These are phyloP conservation scores for Oreochromis tanganicae DNA, from an alignment of 2,113 vertebrate genomes.

Conservation along the genomic window DNA sequence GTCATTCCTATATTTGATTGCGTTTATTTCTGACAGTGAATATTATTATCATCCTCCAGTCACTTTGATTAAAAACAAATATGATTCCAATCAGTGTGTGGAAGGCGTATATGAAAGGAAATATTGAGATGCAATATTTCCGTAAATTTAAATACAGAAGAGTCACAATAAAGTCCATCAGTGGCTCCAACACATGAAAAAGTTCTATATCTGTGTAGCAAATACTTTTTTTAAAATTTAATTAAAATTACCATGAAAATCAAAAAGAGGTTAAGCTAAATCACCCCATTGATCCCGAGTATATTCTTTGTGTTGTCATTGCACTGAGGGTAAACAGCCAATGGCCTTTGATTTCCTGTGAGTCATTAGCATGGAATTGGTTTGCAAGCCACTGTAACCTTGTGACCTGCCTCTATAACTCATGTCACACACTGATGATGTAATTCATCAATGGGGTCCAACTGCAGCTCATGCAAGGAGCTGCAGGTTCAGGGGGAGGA, in stretches of 20 bases:
- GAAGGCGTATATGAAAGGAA: constrained; percentile 33
- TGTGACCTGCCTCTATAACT: constrained; percentile 71
- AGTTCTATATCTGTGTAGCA: not conserved
- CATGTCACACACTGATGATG: constrained; percentile 77
- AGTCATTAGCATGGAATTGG: constrained; percentile 78
- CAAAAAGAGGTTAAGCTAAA: not conserved
- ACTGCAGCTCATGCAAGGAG: constrained; percentile 43
- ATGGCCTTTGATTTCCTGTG: constrained; percentile 66
- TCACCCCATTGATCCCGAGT: constrained; percentile 28
- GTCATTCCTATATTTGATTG: constrained; percentile 71
- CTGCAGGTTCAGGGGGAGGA: constrained; percentile 22
- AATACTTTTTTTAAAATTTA: not conserved
- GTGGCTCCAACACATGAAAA: not conserved
- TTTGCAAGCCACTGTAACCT: constrained; percentile 66
- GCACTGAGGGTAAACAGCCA: constrained; percentile 54
- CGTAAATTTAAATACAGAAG: constrained; percentile 7
- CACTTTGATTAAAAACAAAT: constrained; percentile 74
- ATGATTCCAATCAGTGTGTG: constrained; percentile 61
- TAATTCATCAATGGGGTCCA: constrained; percentile 74
- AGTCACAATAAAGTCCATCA: constrained; percentile 12
- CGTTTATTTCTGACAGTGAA: constrained; percentile 66
- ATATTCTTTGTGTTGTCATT: constrained; percentile 42
- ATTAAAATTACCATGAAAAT: not conserved
- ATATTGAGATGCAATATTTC: not conserved
- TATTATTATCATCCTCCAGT: constrained; percentile 57